phyloP scores from a whole-genome alignment of 2,888 invertebrate genomes.

The Ommatoiulus sabulosus region DNA sequence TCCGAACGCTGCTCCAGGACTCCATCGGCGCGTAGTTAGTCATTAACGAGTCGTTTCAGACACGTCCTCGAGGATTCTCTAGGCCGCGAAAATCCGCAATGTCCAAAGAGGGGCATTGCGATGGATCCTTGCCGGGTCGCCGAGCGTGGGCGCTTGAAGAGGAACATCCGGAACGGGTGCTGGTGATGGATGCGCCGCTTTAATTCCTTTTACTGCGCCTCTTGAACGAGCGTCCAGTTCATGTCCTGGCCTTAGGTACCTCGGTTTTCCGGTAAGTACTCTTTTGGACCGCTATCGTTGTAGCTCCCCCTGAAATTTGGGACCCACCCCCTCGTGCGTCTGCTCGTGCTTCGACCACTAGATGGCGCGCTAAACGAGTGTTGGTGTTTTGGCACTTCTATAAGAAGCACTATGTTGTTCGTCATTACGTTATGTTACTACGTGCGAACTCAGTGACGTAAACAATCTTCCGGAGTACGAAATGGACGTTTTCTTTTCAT shows the following conservation, averaged over 20 bases:
- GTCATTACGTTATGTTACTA: no score
- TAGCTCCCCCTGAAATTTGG: neutral
- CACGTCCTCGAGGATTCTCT: neutral
- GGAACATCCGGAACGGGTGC: neutral
- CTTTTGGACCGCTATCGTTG: neutral
- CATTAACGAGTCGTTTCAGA: neutral
- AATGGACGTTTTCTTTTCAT: no score
- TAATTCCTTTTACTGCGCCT: neutral
- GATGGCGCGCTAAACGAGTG: neutral
- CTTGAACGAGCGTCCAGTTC: neutral
- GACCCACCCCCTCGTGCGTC: neutral
- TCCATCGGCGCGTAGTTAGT: neutral
- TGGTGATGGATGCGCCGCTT: neutral
- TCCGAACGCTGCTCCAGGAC: neutral
- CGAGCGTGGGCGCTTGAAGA: neutral
- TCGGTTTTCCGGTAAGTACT: slow-evolving; percentile 25
- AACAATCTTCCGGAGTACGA: no score
- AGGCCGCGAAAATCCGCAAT: slow-evolving; percentile 14
- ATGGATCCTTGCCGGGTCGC: neutral
- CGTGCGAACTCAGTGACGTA: no score
- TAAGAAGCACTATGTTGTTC: no score
- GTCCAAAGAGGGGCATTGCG: neutral
- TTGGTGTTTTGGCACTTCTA: neutral
- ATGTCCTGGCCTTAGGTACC: neutral
- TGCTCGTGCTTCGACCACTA: slow-evolving; percentile 13